Base-by-base conservation (phyloP, 2,888 invertebrate genomes). In the Eristalis arbustorum region DNA sequence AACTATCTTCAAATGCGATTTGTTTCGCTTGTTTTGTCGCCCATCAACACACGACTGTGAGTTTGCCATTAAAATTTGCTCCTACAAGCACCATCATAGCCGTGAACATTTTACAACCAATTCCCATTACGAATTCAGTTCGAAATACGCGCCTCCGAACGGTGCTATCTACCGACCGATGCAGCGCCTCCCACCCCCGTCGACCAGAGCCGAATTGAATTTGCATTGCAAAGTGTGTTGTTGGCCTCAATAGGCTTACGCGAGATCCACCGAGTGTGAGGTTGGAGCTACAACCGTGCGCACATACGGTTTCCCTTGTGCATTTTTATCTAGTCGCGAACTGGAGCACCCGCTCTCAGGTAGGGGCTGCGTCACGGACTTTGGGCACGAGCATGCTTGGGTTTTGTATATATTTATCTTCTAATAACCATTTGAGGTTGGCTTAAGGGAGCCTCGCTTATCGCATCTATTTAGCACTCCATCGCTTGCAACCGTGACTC, bases 381-480 rank as follows among this genome's bases (percentile, higher is more conserved):
- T 34, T 80, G 71, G 75, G 69, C 72, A 68, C 76, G 67, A 67
- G 72, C 11, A 25, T 73, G 42, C 11, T 22, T 37, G 3, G n/a
- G 57, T 68, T 68, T 34, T 72, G 34, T 28, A 37, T 56, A 49
- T 68, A 81, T 80, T 81, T 80, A 81, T 84, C 84, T 77, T 56
- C 77, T 85, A 69, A 85, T 77, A 85, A 77, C 84, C 72, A 85
- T 85, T 85, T 78, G 73, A 85, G 85, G 77, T 85, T 73, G 77
- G 77, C 68, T 81, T 56, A 66, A 77, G 73, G 68, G 82, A 82
- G 85, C 82, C 78, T 85, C 66, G 82, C 77, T 85, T 85, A 85
- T 85, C 85, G 77, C 85, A 78, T 77, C 64, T 82, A 74, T 34
- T 82, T 85, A 42, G 28, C 69, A 77, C 71, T 74, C 42, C 76